These are phyloP conservation scores for Eunapius fragilis DNA, from an alignment of 37 sponge, comb jelly and placozoan genomes.

Conservation along the genomic window DNA sequence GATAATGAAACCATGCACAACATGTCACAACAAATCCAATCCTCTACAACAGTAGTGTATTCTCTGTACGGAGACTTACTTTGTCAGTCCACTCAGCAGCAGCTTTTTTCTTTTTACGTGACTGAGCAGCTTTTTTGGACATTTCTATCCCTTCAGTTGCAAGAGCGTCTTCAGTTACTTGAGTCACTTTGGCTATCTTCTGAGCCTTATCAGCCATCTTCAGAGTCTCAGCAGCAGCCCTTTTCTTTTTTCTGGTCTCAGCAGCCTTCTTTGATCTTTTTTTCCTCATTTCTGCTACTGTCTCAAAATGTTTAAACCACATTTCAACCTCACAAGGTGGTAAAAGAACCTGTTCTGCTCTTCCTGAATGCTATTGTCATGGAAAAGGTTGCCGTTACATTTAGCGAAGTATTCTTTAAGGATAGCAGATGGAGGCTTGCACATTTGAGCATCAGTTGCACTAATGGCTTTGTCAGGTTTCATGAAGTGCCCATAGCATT, in stretches of 20 bases:
- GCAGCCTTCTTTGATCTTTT: slow-evolving; percentile 57
- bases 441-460: background rate
- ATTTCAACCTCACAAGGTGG: slow-evolving; percentile 22
- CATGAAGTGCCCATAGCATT: slow-evolving; percentile 21
- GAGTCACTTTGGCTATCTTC: no score
- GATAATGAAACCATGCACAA: background rate
- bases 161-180: no score
- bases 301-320: slow-evolving; percentile 50
- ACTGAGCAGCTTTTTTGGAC: no score
- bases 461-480: background rate
- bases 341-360: background rate
- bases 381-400: background rate
- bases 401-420: slow-evolving; percentile 5
- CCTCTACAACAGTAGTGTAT: background rate
- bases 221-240: background rate
- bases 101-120: background rate
- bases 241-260: slow-evolving; percentile 14
- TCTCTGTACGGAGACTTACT: background rate
- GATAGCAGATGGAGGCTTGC: slow-evolving; percentile 32
- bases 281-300: slow-evolving; percentile 37
- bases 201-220: background rate
- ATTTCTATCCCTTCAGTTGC: no score
- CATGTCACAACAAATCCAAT: background rate
- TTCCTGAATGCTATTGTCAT: background rate
- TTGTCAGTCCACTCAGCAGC: background rate